These are phyloP conservation scores for Mionectes olivaceus DNA, from an alignment of 2,797 vertebrate species.

Conservation along the genomic window DNA sequence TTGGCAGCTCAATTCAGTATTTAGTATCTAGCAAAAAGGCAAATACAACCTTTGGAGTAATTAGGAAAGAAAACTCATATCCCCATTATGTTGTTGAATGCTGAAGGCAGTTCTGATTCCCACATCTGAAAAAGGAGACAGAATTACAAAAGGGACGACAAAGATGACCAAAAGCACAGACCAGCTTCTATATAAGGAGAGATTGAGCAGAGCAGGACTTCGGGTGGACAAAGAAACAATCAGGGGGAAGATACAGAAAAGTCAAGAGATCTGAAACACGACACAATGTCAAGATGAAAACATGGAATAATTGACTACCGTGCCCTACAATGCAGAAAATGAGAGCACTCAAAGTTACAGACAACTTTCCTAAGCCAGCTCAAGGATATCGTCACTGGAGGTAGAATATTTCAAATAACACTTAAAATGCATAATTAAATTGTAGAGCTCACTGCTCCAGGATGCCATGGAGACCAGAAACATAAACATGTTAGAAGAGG, in stretches of 20 bases:
- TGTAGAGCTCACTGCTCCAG: not conserved
- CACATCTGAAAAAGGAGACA: conserved; percentile 54
- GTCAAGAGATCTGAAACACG: not conserved
- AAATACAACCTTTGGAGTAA: not conserved
- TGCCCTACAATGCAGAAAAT: not conserved
- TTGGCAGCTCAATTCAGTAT: not conserved
- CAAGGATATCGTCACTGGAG: not conserved
- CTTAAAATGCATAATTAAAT: not conserved
- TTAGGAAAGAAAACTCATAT: not conserved
- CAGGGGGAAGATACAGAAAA: not conserved
- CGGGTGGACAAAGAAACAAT: not conserved
- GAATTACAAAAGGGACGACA: conserved; percentile 18
- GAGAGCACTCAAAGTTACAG: not conserved
- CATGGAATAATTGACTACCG: accelerated
- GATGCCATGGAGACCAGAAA: conserved; percentile 36
- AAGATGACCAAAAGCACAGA: conserved; percentile 25
- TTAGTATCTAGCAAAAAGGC: not conserved
- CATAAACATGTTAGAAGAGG: conserved; percentile 37
- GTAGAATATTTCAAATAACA: not conserved
- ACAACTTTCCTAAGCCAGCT: not conserved
- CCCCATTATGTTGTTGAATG: not conserved
- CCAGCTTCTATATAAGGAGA: conserved; percentile 49
- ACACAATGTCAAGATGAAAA: not conserved
- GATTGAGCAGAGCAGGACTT: not conserved
- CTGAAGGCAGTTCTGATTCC: not conserved